phyloP scores from a whole-genome alignment of 37 sponge, comb jelly and placozoan genomes.

The Ianthella basta region DNA sequence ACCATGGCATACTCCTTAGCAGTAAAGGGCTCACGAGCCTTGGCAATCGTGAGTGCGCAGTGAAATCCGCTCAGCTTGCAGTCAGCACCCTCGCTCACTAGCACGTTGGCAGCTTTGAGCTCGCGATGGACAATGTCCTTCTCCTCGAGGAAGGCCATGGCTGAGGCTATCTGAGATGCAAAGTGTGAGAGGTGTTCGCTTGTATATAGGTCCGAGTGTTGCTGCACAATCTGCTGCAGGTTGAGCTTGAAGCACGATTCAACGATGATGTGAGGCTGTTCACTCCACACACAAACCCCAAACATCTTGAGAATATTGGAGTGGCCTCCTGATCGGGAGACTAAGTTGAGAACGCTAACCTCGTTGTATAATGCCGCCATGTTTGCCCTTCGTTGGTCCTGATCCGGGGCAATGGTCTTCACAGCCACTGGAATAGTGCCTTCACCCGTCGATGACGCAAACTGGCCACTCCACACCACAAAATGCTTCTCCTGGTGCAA shows the following conservation, averaged over 20 bases:
- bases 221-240: not conserved
- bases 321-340: not conserved
- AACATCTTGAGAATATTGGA: constrained; percentile 1
- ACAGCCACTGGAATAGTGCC: not conserved
- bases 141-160: constrained; percentile 20
- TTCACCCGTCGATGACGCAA: not conserved
- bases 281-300: constrained; percentile 4
- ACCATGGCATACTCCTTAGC: not conserved
- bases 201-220: not conserved
- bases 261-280: not conserved
- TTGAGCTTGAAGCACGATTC: not conserved
- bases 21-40: not conserved
- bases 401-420: not conserved
- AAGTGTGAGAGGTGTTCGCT: not conserved
- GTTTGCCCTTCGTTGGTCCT: not conserved
- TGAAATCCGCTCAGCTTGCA: constrained; percentile 15
- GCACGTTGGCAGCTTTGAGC: not conserved
- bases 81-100: not conserved
- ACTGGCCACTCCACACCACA: not conserved
- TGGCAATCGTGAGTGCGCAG: not conserved
- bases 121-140: not conserved
- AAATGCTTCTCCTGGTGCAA: not conserved
- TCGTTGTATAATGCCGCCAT: not conserved
- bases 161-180: constrained; percentile 2
- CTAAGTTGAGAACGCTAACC: not conserved